A percentile compares a stretch with the other conserved stretches of the same genome.
Conservation (phyloP, 1,140 invertebrate species). For the Chymomyza costata region DNA sequence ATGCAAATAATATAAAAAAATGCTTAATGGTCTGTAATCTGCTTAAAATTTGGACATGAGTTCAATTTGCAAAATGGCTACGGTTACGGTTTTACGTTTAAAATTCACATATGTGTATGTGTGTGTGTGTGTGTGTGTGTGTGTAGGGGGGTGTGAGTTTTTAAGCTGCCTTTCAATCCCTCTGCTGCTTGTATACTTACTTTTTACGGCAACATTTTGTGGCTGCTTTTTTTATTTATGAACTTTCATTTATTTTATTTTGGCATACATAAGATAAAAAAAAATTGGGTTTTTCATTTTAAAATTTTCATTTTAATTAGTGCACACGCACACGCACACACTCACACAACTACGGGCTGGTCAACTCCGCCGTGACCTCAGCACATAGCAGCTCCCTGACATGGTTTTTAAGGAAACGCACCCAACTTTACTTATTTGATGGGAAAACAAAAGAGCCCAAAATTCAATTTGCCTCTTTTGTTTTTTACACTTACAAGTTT, state of each 20-base stretch:
- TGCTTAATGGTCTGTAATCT: slow-evolving; percentile 72
- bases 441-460: slow-evolving; percentile 28
- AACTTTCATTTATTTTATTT: slow-evolving; percentile 36
- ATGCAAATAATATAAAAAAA: slow-evolving; percentile 51
- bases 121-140: background rate
- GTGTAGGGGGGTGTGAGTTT: slow-evolving; percentile 13
- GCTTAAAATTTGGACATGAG: slow-evolving; percentile 72
- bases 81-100: slow-evolving; percentile 10
- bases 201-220: slow-evolving; percentile 25
- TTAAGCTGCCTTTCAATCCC: slow-evolving; percentile 41
- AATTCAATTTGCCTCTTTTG: slow-evolving; percentile 55
- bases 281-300: slow-evolving; percentile 31
- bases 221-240: slow-evolving; percentile 56
- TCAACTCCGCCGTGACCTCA: slow-evolving; percentile 1
- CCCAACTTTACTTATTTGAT: no score
- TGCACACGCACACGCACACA: slow-evolving; percentile 29
- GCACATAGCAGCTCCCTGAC: background rate
- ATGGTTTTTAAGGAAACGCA: slow-evolving; percentile 21
- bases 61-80: slow-evolving; percentile 66
- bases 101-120: background rate
- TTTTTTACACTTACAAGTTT: slow-evolving; percentile 10
- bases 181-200: background rate
- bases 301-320: slow-evolving; percentile 66
- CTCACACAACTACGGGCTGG: slow-evolving; percentile 4
- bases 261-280: slow-evolving; percentile 10